These are phyloP conservation scores for Lepidurus arcticus DNA, from an alignment of 1,140 invertebrate genomes.

Conservation along the genomic window DNA sequence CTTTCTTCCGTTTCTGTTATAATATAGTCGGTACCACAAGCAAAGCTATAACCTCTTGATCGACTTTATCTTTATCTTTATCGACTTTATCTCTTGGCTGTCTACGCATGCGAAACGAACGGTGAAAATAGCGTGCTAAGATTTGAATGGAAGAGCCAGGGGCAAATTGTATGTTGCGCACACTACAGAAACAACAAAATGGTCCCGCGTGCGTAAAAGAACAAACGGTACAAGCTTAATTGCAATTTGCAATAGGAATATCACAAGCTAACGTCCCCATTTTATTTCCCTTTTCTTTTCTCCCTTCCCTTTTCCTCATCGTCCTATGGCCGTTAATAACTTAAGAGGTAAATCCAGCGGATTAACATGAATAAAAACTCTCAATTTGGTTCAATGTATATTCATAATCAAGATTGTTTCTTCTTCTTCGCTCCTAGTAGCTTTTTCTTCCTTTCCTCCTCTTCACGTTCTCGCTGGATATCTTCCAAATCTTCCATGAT, in stretches of 20 bases:
- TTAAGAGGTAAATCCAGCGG: conserved; percentile 12
- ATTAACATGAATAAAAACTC: neutral
- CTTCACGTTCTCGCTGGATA: conserved; percentile 60
- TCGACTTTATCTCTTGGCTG: no score
- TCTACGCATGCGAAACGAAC: neutral
- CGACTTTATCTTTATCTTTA: no score
- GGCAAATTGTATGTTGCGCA: neutral
- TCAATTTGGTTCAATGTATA: conserved; percentile 29
- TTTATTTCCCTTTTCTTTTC: neutral
- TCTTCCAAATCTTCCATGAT: conserved; percentile 79
- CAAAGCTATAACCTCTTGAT: neutral
- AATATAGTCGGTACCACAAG: neutral
- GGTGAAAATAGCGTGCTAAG: neutral
- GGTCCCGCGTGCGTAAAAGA: conserved; percentile 20
- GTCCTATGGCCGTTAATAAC: neutral
- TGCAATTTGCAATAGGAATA: conserved; percentile 16
- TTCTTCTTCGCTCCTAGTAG: conserved; percentile 37
- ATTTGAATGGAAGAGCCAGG: neutral
- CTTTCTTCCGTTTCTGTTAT: neutral
- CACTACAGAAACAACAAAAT: neutral
- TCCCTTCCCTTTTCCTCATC: neutral
- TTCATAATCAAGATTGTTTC: conserved; percentile 46
- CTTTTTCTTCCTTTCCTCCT: conserved; percentile 56
- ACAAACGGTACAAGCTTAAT: neutral
- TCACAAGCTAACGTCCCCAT: conserved; percentile 14